Percentiles rank a stretch among this genome's conserved stretches.
Conservation (phyloP, 2,888 invertebrate species). For the Galerucella nymphaeae region DNA sequence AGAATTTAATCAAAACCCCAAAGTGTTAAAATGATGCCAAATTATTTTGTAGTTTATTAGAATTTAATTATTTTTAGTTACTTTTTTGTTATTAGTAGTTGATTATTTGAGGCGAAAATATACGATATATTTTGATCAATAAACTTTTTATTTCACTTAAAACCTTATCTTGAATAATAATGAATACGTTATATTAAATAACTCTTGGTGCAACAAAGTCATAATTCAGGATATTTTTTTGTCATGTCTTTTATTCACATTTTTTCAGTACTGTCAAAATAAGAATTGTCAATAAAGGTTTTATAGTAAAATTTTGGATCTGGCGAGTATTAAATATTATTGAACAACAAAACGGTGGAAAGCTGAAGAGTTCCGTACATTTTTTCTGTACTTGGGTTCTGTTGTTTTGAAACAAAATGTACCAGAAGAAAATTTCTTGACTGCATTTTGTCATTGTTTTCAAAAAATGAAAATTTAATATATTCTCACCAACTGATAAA, state of each 20-base stretch:
- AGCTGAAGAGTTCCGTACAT: no score
- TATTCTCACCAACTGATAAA: no score
- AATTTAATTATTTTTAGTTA: neutral
- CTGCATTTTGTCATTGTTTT: no score
- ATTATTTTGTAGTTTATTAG: neutral
- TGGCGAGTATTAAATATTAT: no score
- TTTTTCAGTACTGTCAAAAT: neutral
- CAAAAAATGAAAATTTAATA: no score
- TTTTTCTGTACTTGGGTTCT: no score
- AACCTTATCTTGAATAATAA: slow-evolving; percentile 1
- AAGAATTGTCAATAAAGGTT: no score
- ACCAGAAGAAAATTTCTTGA: no score
- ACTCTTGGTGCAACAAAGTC: neutral
- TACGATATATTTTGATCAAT: neutral
- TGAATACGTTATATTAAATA: neutral
- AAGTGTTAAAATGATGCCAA: neutral
- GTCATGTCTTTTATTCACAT: neutral
- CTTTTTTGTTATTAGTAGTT: neutral
- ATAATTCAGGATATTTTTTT: neutral
- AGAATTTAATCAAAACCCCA: neutral
- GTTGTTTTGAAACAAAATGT: no score
- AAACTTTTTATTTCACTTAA: neutral
- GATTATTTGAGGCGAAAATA: no score
- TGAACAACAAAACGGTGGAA: no score
- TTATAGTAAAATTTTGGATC: no score